Base-by-base conservation (phyloP, 2,113 vertebrate species). In the Jacana jacana region DNA sequence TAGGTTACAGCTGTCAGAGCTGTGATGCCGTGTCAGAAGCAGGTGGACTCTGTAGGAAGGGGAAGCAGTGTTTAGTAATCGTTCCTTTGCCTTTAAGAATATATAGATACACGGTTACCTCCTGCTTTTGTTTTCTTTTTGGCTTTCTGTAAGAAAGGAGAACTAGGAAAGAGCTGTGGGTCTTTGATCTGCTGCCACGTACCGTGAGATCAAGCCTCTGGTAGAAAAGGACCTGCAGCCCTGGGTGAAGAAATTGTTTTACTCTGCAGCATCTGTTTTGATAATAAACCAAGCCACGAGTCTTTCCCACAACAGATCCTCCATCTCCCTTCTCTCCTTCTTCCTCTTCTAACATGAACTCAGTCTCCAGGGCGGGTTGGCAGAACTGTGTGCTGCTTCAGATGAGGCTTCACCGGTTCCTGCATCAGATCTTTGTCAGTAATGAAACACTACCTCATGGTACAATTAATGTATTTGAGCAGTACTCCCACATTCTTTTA, bases 1-100 rank as follows among this genome's bases (percentile, higher is more conserved):
- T 99, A 82, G 60, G 97, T 89, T 95, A 64, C 8, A 2, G 44
- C 18, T 81, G 11, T 61, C 65, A 63, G 0, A 78, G 81, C 65
- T 73, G 10, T 44, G 46, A 17, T 73, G 15, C 61, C 60, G 6
- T n/a, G 49, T 54, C 60, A 81, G 81, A 73, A 77, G 64, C 7
- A 23, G 9, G 4, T 5, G 17, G 13, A 30, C 27, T 55, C 44
- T 27, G 4, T 79, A 65, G 63, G 64, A 64, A 81, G 33, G 31
- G 9, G 15, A 80, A 61, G 4, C 25, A 51, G 48, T 35, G 17
- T 51, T 65, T 35, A 48, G 35, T 58, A 72, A 22, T 49, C 1
- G 27, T 39, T 73, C 68, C 20, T 70, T 69, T 61, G 44, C 24
- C 37, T 71, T 66, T 83, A 63, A 54, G 44, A 49, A 35, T 37